Evolutionary conservation across 2,888 invertebrate species (phyloP).

Genomic region (Drosophila kokeensis): DNA sequence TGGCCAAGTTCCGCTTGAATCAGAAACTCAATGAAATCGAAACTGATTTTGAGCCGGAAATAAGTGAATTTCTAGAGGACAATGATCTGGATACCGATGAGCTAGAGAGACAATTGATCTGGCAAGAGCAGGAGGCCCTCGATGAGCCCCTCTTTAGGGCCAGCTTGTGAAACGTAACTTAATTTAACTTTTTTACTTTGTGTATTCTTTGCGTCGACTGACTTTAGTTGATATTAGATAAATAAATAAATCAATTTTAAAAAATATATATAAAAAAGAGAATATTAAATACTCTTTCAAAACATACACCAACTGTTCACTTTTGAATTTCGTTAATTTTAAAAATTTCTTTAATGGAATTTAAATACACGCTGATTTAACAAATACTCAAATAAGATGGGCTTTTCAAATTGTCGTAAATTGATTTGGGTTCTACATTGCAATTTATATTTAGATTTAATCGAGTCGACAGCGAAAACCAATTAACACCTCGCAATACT

Average conservation of each 20-base stretch:
- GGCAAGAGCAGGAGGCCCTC: slow-evolving; percentile 27
- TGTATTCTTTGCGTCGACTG: too few species aligned
- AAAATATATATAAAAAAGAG: too few species aligned
- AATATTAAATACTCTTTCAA: neutral
- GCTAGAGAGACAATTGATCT: slow-evolving; percentile 49
- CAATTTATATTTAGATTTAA: neutral
- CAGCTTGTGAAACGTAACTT: slow-evolving; percentile 9
- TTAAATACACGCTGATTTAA: neutral
- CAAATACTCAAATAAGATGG: neutral
- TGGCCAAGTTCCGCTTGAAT: slow-evolving; percentile 57
- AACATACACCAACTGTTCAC: neutral
- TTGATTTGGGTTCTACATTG: neutral
- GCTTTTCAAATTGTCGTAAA: neutral
- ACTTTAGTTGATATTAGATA: too few species aligned
- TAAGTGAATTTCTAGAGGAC: slow-evolving; percentile 53
- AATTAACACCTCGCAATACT: too few species aligned
- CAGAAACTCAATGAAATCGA: slow-evolving; percentile 53
- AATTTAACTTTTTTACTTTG: too few species aligned
- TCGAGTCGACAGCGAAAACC: neutral
- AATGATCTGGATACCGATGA: slow-evolving; percentile 26
- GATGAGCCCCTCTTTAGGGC: slow-evolving; percentile 48
- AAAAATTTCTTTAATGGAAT: neutral
- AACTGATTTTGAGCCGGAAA: slow-evolving; percentile 66
- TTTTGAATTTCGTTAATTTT: too few species aligned
- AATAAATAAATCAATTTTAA: too few species aligned